Evolutionary conservation across 23 tunicate genomes (phyloP), one percentile per base, ranked within the genome.

Genomic region (Ascidia mentula): DNA sequence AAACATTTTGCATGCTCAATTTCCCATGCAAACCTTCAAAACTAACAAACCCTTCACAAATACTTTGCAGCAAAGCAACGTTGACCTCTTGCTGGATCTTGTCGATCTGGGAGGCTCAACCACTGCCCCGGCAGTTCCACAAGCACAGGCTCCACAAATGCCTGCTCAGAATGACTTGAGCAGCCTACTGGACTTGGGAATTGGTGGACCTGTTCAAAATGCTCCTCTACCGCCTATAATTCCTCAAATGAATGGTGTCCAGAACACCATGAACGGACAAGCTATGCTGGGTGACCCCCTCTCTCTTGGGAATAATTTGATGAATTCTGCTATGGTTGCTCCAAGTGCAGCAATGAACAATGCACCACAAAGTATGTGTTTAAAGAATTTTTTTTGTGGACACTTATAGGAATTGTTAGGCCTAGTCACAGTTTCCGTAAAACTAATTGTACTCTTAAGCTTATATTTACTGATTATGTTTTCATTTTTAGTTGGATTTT

Each of bases 1-100:
- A n/a, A n/a, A n/a, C n/a, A n/a, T n/a, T n/a, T n/a, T n/a, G n/a
- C n/a, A n/a, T n/a, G n/a, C n/a, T n/a, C n/a, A n/a, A n/a, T n/a
- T n/a, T n/a, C n/a, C n/a, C n/a, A n/a, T n/a, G n/a, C n/a, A n/a
- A n/a, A n/a, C n/a, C n/a, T n/a, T n/a, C n/a, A n/a, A n/a, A n/a
- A n/a, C n/a, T n/a, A n/a, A n/a, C n/a, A n/a, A n/a, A n/a, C n/a
- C n/a, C n/a, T n/a, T n/a, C n/a, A n/a, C n/a, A n/a, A n/a, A n/a
- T n/a, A n/a, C 13, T 53, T 53, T 53, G 22, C 13, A 53, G 65
- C 80, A 88, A 76, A 92, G 89, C 86, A 92, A 92, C 40, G 86
- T 82, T 31, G 97, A 87, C 46, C 59, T 92, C n/a, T 72, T 92
- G 59, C 32, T 92, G 40, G 97, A 91, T 73, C 76, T 91, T 13